These are phyloP conservation scores for Dermatophagoides farinae DNA, from an alignment of 1,140 invertebrate species.

Conservation along the genomic window DNA sequence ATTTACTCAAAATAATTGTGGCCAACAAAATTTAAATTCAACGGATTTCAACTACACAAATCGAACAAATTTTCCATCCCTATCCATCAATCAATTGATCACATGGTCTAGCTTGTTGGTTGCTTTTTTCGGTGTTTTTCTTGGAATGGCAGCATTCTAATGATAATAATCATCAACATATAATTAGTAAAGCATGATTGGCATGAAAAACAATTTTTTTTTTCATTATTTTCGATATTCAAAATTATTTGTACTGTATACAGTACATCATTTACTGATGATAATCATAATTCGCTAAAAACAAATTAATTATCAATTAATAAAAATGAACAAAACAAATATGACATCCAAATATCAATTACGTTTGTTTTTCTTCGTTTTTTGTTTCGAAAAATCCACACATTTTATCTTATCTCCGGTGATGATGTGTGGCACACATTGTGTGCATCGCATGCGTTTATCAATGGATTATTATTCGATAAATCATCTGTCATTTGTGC, in stretches of 20 bases:
- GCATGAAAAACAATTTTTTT: not conserved
- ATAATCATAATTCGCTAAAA: too few relatives aligned
- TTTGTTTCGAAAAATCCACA: not conserved
- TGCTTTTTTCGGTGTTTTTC: not conserved
- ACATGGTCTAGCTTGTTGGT: not conserved
- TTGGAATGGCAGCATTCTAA: not conserved
- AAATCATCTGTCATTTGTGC: too few relatives aligned
- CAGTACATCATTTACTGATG: too few relatives aligned
- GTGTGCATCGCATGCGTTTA: too few relatives aligned
- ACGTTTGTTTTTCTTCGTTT: too few relatives aligned
- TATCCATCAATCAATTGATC: conserved; percentile 3
- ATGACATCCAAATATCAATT: not conserved
- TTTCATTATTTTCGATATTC: not conserved
- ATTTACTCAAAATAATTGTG: too few relatives aligned
- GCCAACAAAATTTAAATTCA: too few relatives aligned
- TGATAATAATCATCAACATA: too few relatives aligned
- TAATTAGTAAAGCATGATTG: not conserved
- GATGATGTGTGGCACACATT: too few relatives aligned
- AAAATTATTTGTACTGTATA: not conserved
- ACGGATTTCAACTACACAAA: not conserved
- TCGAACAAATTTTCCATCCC: not conserved
- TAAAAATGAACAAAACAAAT: not conserved
- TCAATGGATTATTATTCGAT: too few relatives aligned
- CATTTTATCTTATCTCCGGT: not conserved
- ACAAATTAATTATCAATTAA: not conserved